phyloP scores from a whole-genome alignment of 2,888 invertebrate species.

The Cartodere bifasciata region DNA sequence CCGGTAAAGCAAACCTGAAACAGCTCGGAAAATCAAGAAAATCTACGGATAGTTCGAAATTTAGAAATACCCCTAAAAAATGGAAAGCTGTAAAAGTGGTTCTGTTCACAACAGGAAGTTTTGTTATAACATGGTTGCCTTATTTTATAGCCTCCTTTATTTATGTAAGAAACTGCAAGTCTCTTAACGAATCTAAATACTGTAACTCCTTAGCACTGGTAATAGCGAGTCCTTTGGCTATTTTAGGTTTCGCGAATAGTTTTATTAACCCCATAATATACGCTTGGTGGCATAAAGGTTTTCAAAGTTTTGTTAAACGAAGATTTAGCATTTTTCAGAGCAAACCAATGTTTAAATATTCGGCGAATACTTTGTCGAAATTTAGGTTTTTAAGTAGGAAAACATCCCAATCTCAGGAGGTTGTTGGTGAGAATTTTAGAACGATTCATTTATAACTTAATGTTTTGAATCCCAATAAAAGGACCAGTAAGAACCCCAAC shows the following conservation, averaged over 20 bases:
- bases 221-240: constrained; percentile 45
- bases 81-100: constrained; percentile 52
- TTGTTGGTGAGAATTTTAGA: too few relatives aligned
- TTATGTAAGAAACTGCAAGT: constrained; percentile 34
- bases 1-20: constrained; percentile 20
- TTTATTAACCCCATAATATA: constrained; percentile 52
- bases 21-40: constrained; percentile 13
- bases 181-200: constrained; percentile 18
- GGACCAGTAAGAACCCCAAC: too few relatives aligned
- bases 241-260: constrained; percentile 48
- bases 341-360: too few relatives aligned
- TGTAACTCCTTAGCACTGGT: constrained; percentile 40
- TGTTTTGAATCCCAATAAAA: too few relatives aligned
- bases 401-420: too few relatives aligned
- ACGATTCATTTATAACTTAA: too few relatives aligned
- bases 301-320: constrained; percentile 38
- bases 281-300: constrained; percentile 60
- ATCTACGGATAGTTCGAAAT: constrained; percentile 12
- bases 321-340: constrained; percentile 25
- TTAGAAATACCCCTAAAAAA: constrained; percentile 37
- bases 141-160: constrained; percentile 45
- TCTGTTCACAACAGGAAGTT: constrained; percentile 46
- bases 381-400: too few relatives aligned
- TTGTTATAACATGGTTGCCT: constrained; percentile 49
- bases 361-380: too few relatives aligned